A percentile compares a stretch with the other conserved stretches of the same genome.
Evolutionary conservation across 2,888 invertebrate genomes (phyloP).

Genomic region (Neelides folsomi): DNA sequence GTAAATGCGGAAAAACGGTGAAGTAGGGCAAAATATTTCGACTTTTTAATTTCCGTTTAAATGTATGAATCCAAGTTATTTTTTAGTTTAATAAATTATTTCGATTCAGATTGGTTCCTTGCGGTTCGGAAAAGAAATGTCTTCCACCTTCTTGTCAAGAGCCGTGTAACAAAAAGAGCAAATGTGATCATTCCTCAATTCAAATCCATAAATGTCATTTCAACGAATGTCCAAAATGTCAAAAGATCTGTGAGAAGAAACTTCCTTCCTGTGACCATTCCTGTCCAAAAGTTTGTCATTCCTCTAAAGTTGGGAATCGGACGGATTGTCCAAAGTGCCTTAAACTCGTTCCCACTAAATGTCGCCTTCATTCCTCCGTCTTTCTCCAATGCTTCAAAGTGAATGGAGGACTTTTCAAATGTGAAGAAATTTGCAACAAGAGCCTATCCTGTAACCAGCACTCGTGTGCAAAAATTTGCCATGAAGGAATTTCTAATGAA

Average conservation of each 20-base stretch:
- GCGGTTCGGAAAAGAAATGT: constrained; percentile 61
- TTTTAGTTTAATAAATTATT: no score
- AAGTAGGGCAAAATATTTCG: no score
- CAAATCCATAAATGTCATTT: constrained; percentile 68
- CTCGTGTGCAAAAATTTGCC: constrained; percentile 6
- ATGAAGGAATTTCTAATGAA: constrained; percentile 4
- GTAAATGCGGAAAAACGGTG: constrained; percentile 66
- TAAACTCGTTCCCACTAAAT: constrained; percentile 17
- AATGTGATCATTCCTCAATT: constrained; percentile 66
- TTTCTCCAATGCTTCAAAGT: constrained; percentile 16
- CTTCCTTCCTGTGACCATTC: constrained; percentile 49
- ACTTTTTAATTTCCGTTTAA: no score
- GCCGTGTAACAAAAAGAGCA: constrained; percentile 38
- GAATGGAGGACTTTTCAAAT: constrained; percentile 7
- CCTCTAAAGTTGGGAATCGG: constrained; percentile 38
- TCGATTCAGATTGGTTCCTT: constrained; percentile 55
- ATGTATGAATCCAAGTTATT: no score
- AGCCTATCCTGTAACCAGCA: constrained; percentile 7
- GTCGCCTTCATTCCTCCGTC: constrained; percentile 17
- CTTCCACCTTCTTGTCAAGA: constrained; percentile 66
- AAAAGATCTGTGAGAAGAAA: constrained; percentile 54
- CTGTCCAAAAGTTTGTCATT: constrained; percentile 62
- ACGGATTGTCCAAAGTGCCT: constrained; percentile 18
- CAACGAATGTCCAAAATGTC: constrained; percentile 69
- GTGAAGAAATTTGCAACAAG: constrained; percentile 23